These are phyloP conservation scores for Scomberomorus guttatus DNA, from an alignment of 2,797 vertebrate species.

Conservation along the genomic window DNA sequence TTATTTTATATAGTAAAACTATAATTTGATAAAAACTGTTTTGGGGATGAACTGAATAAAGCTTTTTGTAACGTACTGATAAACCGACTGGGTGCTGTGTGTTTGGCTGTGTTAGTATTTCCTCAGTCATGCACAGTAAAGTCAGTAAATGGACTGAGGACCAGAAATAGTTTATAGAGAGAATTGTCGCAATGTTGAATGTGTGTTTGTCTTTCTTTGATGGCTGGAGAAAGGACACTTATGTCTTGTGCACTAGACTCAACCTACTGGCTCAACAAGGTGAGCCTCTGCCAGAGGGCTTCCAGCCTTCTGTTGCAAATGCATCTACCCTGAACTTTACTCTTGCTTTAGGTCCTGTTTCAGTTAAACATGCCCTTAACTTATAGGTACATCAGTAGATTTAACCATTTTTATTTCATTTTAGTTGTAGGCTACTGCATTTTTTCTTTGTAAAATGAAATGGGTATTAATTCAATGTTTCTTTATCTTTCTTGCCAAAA, in stretches of 20 bases:
- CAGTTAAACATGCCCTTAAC: neutral
- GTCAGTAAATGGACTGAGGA: constrained; percentile 20
- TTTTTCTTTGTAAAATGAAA: neutral
- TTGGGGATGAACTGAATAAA: constrained; percentile 40
- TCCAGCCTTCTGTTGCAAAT: constrained; percentile 27
- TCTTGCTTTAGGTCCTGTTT: constrained; percentile 4
- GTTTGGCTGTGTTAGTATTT: constrained; percentile 8
- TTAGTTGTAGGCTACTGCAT: neutral
- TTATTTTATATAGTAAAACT: constrained; percentile 36
- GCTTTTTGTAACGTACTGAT: constrained; percentile 10
- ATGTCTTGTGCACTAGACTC: constrained; percentile 60
- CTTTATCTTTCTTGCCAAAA: constrained; percentile 17
- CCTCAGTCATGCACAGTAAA: neutral
- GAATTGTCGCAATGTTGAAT: constrained; percentile 35
- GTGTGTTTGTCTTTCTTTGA: constrained; percentile 60
- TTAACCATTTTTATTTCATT: neutral
- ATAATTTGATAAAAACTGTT: constrained; percentile 14
- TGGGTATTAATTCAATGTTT: constrained; percentile 14
- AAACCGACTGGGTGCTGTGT: constrained; percentile 12
- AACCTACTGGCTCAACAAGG: constrained; percentile 76
- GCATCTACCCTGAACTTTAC: constrained; percentile 25
- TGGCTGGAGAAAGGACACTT: constrained; percentile 56
- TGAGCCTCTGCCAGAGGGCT: constrained; percentile 48
- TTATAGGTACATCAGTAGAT: neutral
- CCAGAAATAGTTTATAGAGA: constrained; percentile 33